Evolutionary conservation across 2,888 invertebrate genomes (phyloP), one percentile per base, ranked within the genome.

Genomic region (Lepidocyrtoides sp.): DNA sequence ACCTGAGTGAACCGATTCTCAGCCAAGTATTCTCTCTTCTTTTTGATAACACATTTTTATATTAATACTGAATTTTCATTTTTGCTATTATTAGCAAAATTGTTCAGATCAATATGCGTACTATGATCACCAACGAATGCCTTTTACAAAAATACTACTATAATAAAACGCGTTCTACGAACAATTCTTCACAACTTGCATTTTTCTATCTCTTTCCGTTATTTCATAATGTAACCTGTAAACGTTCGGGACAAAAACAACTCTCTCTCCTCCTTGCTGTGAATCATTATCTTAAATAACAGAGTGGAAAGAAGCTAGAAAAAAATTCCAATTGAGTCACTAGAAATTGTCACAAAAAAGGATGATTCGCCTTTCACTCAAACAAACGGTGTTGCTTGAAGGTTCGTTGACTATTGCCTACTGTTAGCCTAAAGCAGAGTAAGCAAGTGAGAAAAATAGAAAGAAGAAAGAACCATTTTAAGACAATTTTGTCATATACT

Each of bases 401-500:
- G 60, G 0, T 86, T 41, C 12, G 23, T 54, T 81, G 79, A 20
- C 20, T 69, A 81, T 69, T 82, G 83, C 89, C 69, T 63, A 32
- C 14, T 83, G 82, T 69, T 82, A 60, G 89, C 89, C 89, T 48
- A 41, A 75, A 89, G 89, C 82, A 83, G 51, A 72, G 75, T 60
- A 23, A 72, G 36, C 83, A 51, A 66, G 66, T 2, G 48, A 7
- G 48, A 48, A n/a, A 48, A n/a, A 4, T 7, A 41, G 5, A 10
- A 26, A 82, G 54, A 69, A 69, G 85, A 66, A 84, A 84, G 77
- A 91, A 51, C 89, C 82, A 92, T 92, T 92, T 92, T 77, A 92
- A 89, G 92, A 89, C 89, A 92, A 89, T 92, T 92, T 92, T 87
- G 84, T 87, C 90, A 87, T 91, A 88, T 83, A 86, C 89, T 92